Conservation (phyloP, 1,140 invertebrate species). For the Microvelia longipes region DNA sequence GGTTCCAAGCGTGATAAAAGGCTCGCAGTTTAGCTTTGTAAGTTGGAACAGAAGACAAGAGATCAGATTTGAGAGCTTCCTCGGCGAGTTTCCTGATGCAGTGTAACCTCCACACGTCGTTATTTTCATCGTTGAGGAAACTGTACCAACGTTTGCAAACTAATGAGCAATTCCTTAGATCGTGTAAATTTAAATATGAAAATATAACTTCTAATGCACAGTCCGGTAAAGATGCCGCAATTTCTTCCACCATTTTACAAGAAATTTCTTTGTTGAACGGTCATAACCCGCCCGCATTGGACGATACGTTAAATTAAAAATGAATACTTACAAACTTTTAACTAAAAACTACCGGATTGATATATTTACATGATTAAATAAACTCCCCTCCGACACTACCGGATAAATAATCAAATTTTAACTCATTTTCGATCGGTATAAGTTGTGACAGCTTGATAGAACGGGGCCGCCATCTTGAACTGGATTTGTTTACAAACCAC, state of each 20-base stretch:
- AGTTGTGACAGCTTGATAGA: neutral
- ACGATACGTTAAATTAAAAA: neutral
- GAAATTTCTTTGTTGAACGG: neutral
- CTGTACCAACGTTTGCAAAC: constrained; percentile 89
- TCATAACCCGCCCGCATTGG: neutral
- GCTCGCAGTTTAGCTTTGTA: constrained; percentile 90
- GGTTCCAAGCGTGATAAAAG: constrained; percentile 92
- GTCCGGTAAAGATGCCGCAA: constrained; percentile 39
- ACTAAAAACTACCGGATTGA: too few relatives aligned
- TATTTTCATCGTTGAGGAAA: constrained; percentile 84
- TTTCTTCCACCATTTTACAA: constrained; percentile 28
- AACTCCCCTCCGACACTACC: neutral
- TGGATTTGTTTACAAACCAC: constrained; percentile 6
- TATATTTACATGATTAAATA: neutral
- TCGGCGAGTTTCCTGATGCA: constrained; percentile 74
- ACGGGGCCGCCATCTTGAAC: neutral
- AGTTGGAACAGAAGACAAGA: constrained; percentile 73
- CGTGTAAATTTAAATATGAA: constrained; percentile 74
- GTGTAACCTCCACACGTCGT: constrained; percentile 85
- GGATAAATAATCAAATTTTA: neutral
- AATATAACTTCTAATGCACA: constrained; percentile 85
- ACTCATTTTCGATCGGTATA: neutral
- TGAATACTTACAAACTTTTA: too few relatives aligned
- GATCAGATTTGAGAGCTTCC: constrained; percentile 81
- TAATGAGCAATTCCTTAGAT: constrained; percentile 72